phyloP scores from a whole-genome alignment of 1,140 invertebrate genomes.

The Lordiphosa mommai region DNA sequence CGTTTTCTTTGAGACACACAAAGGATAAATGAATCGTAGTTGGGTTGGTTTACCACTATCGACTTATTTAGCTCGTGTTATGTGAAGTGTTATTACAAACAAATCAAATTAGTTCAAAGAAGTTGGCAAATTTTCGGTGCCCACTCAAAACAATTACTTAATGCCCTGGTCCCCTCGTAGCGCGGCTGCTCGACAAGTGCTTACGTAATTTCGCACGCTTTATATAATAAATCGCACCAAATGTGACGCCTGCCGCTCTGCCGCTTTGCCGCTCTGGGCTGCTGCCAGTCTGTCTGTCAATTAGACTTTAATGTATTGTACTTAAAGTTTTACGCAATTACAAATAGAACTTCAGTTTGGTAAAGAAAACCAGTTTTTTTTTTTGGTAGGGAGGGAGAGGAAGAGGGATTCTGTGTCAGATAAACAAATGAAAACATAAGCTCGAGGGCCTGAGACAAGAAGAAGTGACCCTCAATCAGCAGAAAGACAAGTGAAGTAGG shows the following conservation, averaged over 20 bases:
- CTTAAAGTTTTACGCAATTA: constrained; percentile 71
- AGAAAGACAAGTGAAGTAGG: constrained; percentile 23
- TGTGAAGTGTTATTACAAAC: too few species aligned
- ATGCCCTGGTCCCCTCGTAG: constrained; percentile 30
- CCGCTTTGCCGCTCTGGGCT: constrained; percentile 17
- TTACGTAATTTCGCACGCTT: constrained; percentile 61
- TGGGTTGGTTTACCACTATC: too few species aligned
- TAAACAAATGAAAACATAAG: constrained; percentile 67
- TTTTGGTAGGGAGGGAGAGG: neutral
- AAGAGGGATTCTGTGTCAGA: constrained; percentile 15
- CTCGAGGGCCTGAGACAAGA: constrained; percentile 22
- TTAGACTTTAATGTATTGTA: constrained; percentile 74
- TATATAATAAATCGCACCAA: constrained; percentile 44
- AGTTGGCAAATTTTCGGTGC: neutral
- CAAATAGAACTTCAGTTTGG: constrained; percentile 59
- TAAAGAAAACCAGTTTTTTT: constrained; percentile 22
- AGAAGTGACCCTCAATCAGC: constrained; percentile 28
- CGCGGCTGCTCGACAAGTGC: constrained; percentile 64
- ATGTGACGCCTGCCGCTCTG: constrained; percentile 13
- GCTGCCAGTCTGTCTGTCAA: constrained; percentile 69
- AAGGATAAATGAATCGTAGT: too few species aligned
- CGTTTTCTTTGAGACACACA: too few species aligned
- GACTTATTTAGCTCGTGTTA: too few species aligned
- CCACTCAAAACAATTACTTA: constrained; percentile 39
- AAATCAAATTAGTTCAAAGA: neutral